phyloP scores from a whole-genome alignment of 1,140 invertebrate species.

The Nomia melanderi region DNA sequence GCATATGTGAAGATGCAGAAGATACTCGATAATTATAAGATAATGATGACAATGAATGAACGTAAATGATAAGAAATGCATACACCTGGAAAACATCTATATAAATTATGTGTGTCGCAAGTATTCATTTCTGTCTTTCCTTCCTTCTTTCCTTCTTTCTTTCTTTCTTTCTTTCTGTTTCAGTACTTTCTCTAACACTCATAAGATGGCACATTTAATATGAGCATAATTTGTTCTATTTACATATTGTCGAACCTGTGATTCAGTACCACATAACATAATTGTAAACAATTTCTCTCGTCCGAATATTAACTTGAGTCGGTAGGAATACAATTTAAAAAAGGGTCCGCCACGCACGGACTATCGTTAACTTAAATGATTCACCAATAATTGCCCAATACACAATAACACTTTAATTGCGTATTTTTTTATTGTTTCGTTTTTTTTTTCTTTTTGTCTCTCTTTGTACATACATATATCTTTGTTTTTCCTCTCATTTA shows the following conservation, averaged over 20 bases:
- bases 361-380: conserved; percentile 43
- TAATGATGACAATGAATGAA: conserved; percentile 50
- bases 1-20: conserved; percentile 50
- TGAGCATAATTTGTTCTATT: conserved; percentile 63
- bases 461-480: conserved; percentile 30
- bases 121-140: neutral
- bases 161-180: conserved; percentile 5
- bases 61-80: conserved; percentile 48
- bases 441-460: too few species aligned
- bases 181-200: conserved; percentile 50
- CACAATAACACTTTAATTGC: conserved; percentile 24
- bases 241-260: conserved; percentile 57
- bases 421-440: too few species aligned
- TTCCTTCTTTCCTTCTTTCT: too few species aligned
- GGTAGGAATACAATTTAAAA: conserved; percentile 41
- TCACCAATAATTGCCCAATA: conserved; percentile 50
- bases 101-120: conserved; percentile 60
- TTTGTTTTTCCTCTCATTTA: neutral
- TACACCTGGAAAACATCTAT: conserved; percentile 57
- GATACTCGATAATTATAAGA: conserved; percentile 39
- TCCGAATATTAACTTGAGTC: conserved; percentile 41
- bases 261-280: conserved; percentile 53
- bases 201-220: conserved; percentile 67
- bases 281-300: conserved; percentile 47
- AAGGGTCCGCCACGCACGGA: conserved; percentile 38